These are phyloP conservation scores for Drosophila pegasa DNA, from an alignment of 2,888 invertebrate genomes.

Conservation along the genomic window DNA sequence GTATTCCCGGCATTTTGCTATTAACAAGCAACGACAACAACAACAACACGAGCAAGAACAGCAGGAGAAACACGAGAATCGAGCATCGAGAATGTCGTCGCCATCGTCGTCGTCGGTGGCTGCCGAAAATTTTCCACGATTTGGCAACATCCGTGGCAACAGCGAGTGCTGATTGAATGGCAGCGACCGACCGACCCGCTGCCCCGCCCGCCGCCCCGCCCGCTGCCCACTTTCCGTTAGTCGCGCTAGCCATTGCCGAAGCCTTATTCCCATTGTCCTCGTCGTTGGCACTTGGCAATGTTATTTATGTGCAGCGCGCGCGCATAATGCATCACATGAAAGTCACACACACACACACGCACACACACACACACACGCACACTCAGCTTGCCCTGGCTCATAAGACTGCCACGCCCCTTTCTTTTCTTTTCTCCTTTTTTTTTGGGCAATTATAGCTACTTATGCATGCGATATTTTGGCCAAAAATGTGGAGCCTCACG, in stretches of 20 bases:
- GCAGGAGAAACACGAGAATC: conserved; percentile 24
- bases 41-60: conserved; percentile 10
- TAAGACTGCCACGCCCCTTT: too few species aligned
- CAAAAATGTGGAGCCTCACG: too few species aligned
- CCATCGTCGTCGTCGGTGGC: conserved; percentile 19
- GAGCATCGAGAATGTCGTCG: conserved; percentile 34
- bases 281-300: conserved; percentile 39
- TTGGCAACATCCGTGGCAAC: conserved; percentile 60
- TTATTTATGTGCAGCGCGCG: conserved; percentile 65
- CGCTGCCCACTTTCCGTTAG: conserved; percentile 30
- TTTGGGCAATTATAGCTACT: too few species aligned
- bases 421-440: too few species aligned
- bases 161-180: conserved; percentile 53
- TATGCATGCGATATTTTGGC: too few species aligned
- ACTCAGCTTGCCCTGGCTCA: too few species aligned
- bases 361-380: conserved; percentile 8
- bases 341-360: conserved; percentile 18
- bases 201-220: background rate
- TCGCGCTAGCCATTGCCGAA: conserved; percentile 36
- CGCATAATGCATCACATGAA: conserved; percentile 59
- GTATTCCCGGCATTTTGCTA: conserved; percentile 40
- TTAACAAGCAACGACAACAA: conserved; percentile 52
- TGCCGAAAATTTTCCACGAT: conserved; percentile 69
- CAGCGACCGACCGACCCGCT: conserved; percentile 11
- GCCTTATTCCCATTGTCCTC: conserved; percentile 37